These are phyloP conservation scores for Apaloderma vittatum DNA, from an alignment of 2,113 vertebrate species.

Conservation along the genomic window DNA sequence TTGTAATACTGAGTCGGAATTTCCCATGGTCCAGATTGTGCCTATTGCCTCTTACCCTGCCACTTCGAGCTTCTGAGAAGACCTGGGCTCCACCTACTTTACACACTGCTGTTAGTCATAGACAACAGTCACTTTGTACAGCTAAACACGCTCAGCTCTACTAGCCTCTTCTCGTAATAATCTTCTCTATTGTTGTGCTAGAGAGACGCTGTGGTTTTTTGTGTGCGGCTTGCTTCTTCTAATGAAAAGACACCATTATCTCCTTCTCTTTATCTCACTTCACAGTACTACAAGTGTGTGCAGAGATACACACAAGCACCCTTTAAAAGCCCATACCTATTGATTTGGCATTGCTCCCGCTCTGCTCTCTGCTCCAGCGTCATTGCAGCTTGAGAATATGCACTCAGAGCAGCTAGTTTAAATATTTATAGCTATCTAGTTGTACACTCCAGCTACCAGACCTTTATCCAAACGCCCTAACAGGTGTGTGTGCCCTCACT, in stretches of 20 bases:
- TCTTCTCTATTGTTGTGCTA: background rate
- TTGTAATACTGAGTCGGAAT: background rate
- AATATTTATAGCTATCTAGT: background rate
- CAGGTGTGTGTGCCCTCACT: background rate
- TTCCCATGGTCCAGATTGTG: background rate
- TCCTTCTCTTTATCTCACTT: background rate
- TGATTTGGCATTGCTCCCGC: background rate
- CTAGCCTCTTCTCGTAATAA: background rate
- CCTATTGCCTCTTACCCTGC: background rate
- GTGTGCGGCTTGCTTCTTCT: background rate
- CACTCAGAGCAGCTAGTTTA: background rate
- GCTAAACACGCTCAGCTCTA: background rate
- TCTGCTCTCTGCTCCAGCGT: background rate
- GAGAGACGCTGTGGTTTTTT: background rate
- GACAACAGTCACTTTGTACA: background rate
- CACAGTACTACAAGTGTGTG: background rate
- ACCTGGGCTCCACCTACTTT: background rate
- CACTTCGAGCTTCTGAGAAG: fast-evolving
- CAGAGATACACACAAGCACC: background rate
- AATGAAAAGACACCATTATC: background rate
- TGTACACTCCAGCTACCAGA: background rate
- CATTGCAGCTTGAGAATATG: background rate
- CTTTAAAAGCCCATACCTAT: background rate
- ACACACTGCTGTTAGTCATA: fast-evolving
- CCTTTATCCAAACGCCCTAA: background rate